Evolutionary conservation across 2,888 invertebrate species (phyloP).

Genomic region (Druceiella hillmani): DNA sequence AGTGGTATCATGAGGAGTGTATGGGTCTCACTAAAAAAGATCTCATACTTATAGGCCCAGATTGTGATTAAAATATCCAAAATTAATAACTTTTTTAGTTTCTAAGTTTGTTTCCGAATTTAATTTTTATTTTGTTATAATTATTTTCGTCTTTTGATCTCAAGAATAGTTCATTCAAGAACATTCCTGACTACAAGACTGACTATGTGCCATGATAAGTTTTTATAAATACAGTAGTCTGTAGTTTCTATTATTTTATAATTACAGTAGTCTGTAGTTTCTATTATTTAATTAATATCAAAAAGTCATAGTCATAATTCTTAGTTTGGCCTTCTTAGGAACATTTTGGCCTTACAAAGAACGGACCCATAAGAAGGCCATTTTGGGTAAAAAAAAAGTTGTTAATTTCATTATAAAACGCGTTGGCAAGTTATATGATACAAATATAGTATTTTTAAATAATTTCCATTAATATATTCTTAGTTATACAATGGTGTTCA

Average conservation of each 20-base stretch:
- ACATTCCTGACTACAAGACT: constrained; percentile 15
- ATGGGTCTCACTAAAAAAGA: constrained; percentile 15
- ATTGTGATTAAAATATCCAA: constrained; percentile 16
- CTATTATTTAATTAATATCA: too few species aligned
- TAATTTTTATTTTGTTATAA: constrained; percentile 14
- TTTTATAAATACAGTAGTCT: too few species aligned
- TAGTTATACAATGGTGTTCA: constrained; percentile 15
- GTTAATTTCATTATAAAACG: constrained; percentile 16
- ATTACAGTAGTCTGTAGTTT: too few species aligned
- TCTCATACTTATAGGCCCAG: constrained; percentile 20
- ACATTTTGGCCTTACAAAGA: constrained; percentile 20
- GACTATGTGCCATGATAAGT: too few species aligned
- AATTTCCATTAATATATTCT: constrained; percentile 12
- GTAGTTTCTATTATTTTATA: too few species aligned
- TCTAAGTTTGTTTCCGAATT: constrained; percentile 18
- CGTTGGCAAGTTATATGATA: too few species aligned
- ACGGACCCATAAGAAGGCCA: constrained; percentile 18
- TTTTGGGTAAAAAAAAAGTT: constrained; percentile 5
- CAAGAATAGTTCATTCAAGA: constrained; percentile 14
- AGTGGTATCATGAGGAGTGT: constrained; percentile 21
- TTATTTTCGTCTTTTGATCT: constrained; percentile 12
- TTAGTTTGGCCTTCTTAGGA: constrained; percentile 19
- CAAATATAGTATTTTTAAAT: constrained; percentile 13
- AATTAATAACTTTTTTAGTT: constrained; percentile 12
- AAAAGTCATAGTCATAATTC: too few species aligned